Percentiles rank a stretch among this genome's conserved stretches.
These are phyloP conservation scores for Harpagus bidentatus DNA, from an alignment of 2,113 vertebrate species.

Conservation along the genomic window DNA sequence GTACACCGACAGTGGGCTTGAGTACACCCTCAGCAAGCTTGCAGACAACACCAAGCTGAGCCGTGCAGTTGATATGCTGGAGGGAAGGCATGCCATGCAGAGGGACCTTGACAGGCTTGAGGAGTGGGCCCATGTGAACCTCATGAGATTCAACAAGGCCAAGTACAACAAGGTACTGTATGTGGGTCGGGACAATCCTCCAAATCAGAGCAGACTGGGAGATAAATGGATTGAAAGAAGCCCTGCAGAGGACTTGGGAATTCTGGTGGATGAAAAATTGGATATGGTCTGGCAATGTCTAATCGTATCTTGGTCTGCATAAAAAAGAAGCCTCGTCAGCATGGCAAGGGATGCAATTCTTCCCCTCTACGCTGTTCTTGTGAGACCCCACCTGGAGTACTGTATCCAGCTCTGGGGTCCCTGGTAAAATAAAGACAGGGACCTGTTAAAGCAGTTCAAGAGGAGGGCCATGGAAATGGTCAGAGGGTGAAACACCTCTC, in stretches of 20 bases:
- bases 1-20: neutral
- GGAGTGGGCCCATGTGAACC: neutral
- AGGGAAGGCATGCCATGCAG: no score
- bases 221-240: neutral
- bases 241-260: no score
- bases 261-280: neutral
- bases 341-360: neutral
- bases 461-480: neutral
- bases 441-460: neutral
- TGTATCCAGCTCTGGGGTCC: neutral
- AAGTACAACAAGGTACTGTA: neutral
- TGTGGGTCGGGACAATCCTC: neutral
- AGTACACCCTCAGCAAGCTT: no score
- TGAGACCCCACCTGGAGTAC: no score
- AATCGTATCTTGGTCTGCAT: neutral
- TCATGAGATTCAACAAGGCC: neutral
- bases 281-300: neutral
- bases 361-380: neutral
- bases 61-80: no score
- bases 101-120: neutral
- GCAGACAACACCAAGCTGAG: neutral
- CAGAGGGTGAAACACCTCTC: neutral
- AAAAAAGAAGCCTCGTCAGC: neutral
- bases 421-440: neutral
- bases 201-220: neutral